A percentile compares a stretch with the other conserved stretches of the same genome.
Conservation (phyloP, 2,113 vertebrate genomes). For the Atlantisia rogersi region DNA sequence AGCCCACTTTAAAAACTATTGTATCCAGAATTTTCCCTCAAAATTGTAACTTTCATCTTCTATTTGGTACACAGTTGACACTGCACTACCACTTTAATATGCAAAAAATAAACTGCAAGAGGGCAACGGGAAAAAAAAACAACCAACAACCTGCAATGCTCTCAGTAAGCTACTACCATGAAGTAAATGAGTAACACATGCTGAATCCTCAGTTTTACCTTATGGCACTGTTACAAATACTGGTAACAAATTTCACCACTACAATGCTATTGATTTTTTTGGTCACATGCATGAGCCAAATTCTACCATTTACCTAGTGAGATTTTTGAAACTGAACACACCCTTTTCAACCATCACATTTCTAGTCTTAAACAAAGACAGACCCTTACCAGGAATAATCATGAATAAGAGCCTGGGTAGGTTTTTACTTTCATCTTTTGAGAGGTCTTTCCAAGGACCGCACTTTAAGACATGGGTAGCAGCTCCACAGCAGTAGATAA, state of each 20-base stretch:
- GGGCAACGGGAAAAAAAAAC: background rate
- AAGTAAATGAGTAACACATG: background rate
- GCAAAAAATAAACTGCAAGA: background rate
- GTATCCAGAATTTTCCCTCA: background rate
- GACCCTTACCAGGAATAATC: conserved; percentile 77
- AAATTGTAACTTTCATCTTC: background rate
- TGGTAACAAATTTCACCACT: background rate
- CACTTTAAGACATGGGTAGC: conserved; percentile 80
- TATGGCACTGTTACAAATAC: background rate
- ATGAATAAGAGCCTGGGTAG: conserved; percentile 77
- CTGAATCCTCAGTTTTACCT: background rate
- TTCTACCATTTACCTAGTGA: background rate
- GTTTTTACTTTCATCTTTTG: conserved; percentile 47
- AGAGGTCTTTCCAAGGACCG: conserved; percentile 78
- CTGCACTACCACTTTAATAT: background rate
- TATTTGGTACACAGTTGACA: background rate
- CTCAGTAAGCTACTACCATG: background rate
- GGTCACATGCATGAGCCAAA: fast-evolving
- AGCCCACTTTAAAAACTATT: fast-evolving
- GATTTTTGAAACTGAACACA: background rate
- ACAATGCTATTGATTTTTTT: background rate
- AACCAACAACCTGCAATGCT: background rate
- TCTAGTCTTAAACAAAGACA: background rate
- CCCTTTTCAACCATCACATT: background rate
- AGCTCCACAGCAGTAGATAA: conserved; percentile 76